Evolutionary conservation across 2,888 invertebrate species (phyloP).

Genomic region (Drosophila ustulata): DNA sequence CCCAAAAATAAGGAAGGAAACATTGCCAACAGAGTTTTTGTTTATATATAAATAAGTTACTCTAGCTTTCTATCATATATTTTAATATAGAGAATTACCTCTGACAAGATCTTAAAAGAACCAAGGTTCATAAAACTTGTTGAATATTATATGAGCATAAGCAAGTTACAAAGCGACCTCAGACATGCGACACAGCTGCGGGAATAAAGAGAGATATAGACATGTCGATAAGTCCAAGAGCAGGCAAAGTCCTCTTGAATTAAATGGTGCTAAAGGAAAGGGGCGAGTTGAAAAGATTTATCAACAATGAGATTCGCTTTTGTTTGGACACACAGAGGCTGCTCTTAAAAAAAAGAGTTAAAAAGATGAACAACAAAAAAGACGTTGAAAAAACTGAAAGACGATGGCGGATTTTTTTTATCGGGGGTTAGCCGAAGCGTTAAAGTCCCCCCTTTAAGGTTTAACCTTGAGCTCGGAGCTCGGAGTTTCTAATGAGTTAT

Average conservation of each 20-base stretch:
- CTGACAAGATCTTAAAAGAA: background rate
- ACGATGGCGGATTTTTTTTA: slow-evolving; percentile 10
- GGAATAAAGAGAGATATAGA: slow-evolving; percentile 31
- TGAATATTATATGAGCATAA: slow-evolving; percentile 3
- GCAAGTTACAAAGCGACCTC: slow-evolving; percentile 9
- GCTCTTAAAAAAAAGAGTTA: slow-evolving; percentile 20
- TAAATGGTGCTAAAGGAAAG: background rate
- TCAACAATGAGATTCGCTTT: slow-evolving; percentile 59
- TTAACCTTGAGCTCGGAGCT: slow-evolving; percentile 58
- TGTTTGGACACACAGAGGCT: slow-evolving; percentile 37
- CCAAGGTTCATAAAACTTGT: slow-evolving; percentile 1
- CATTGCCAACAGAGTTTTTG: no score
- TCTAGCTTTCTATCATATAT: no score
- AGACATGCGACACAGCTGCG: slow-evolving; percentile 22
- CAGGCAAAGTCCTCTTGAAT: slow-evolving; percentile 14
- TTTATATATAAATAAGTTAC: no score
- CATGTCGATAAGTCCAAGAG: slow-evolving; percentile 40
- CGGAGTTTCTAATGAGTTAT: slow-evolving; percentile 65
- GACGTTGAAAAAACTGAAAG: slow-evolving; percentile 1
- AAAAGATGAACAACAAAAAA: slow-evolving; percentile 9
- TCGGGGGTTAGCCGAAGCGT: slow-evolving; percentile 17
- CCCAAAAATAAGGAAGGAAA: no score
- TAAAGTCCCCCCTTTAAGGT: slow-evolving; percentile 25
- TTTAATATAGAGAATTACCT: no score
- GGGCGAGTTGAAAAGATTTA: slow-evolving; percentile 32